Conservation (phyloP, 1,140 invertebrate species). For the Papilio polytes region DNA sequence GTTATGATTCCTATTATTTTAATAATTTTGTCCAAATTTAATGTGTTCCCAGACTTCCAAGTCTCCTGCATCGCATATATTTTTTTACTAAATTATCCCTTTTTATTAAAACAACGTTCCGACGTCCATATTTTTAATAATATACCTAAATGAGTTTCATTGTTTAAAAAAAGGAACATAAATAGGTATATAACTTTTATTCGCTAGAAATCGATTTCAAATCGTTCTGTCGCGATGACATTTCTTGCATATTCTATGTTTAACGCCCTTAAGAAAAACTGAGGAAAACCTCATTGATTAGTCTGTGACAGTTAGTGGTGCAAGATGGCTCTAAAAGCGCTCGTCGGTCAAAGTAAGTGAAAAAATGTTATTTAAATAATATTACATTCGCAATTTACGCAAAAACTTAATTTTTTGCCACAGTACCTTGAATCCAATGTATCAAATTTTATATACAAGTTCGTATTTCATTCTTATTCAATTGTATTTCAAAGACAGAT, state of each 20-base stretch:
- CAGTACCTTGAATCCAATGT: background rate
- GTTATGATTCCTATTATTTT: background rate
- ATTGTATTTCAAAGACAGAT: background rate
- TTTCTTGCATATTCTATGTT: background rate
- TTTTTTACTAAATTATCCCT: background rate
- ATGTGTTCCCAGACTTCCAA: background rate
- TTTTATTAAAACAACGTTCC: background rate
- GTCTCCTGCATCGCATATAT: background rate
- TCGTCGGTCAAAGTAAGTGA: constrained; percentile 88
- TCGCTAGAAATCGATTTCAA: background rate
- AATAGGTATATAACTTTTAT: background rate
- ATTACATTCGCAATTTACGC: constrained; percentile 3
- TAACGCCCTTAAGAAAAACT: background rate
- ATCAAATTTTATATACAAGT: background rate
- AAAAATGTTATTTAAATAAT: constrained; percentile 47
- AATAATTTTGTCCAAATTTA: constrained; percentile 15
- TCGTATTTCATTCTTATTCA: background rate
- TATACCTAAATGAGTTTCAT: background rate
- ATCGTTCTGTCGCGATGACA: background rate
- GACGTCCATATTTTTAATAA: background rate
- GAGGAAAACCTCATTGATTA: background rate
- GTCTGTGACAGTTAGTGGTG: constrained; percentile 57
- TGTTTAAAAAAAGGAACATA: background rate
- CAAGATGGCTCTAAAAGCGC: constrained; percentile 88
- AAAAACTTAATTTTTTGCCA: background rate